Evolutionary conservation across 2,113 vertebrate species (phyloP).

Genomic region (Bos javanicus): DNA sequence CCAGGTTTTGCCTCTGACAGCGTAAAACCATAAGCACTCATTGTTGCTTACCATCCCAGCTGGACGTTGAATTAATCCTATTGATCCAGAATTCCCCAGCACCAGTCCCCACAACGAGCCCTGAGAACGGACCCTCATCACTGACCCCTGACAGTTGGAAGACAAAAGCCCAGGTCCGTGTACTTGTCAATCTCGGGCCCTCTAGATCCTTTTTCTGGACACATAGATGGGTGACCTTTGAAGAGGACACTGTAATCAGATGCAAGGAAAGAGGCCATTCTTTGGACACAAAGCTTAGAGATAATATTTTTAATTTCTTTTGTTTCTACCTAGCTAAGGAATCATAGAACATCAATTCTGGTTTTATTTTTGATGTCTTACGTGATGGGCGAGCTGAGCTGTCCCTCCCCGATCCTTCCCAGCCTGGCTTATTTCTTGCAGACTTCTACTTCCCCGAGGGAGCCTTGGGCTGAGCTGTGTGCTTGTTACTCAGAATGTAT

Average conservation of each 20-base stretch:
- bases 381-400: neutral
- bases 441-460: neutral
- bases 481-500: slow-evolving; percentile 10
- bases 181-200: neutral
- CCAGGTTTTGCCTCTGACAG: neutral
- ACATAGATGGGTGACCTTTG: accelerated
- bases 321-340: neutral
- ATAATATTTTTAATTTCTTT: neutral
- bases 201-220: too few species aligned
- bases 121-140: neutral
- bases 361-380: slow-evolving; percentile 3
- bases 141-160: neutral
- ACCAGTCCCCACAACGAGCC: neutral
- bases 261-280: neutral
- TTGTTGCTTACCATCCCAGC: accelerated
- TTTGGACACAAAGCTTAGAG: neutral
- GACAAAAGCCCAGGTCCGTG: too few species aligned
- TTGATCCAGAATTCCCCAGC: neutral
- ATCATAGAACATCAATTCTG: neutral
- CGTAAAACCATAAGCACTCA: neutral
- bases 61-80: neutral
- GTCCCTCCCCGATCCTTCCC: neutral
- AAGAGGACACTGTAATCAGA: accelerated
- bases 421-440: neutral
- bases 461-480: neutral